Conservation (phyloP, 2,888 invertebrate species). For the Sphecodes monilicornis region DNA sequence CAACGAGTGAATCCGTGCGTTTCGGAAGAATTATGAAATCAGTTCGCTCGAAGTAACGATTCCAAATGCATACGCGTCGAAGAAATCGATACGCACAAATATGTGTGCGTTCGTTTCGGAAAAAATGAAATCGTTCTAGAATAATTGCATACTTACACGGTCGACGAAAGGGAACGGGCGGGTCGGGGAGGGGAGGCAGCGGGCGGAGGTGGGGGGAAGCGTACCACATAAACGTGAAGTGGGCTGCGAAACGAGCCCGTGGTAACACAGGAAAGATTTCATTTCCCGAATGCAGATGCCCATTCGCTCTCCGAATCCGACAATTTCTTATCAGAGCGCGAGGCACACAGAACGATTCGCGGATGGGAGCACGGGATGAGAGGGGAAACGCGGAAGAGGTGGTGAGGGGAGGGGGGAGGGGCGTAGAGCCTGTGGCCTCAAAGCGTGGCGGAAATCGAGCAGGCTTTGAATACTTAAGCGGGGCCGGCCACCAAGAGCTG, state of each 20-base stretch:
- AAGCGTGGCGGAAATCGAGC: conserved; percentile 53
- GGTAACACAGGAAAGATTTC: conserved; percentile 8
- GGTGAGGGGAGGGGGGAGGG: no score
- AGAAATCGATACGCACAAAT: no score
- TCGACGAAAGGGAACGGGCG: not conserved
- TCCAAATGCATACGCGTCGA: no score
- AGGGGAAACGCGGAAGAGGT: not conserved
- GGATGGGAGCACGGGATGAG: not conserved
- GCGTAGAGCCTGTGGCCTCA: conserved; percentile 4
- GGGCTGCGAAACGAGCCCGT: not conserved
- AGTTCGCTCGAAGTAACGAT: no score
- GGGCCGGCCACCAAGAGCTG: conserved; percentile 40
- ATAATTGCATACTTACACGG: not conserved
- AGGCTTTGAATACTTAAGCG: conserved; percentile 67
- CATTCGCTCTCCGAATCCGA: not conserved
- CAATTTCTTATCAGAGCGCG: conserved; percentile 27
- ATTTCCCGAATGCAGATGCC: not conserved
- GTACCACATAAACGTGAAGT: not conserved
- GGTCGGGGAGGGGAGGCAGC: no score
- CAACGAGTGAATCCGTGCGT: no score
- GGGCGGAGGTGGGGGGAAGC: not conserved
- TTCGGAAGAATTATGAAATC: no score
- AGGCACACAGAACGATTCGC: not conserved
- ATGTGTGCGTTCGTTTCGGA: no score
- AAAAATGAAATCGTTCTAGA: not conserved